Evolutionary conservation across 2,113 vertebrate genomes (phyloP), one percentile per base, ranked within the genome.

Genomic region (Oxygymnocypris stewartii): DNA sequence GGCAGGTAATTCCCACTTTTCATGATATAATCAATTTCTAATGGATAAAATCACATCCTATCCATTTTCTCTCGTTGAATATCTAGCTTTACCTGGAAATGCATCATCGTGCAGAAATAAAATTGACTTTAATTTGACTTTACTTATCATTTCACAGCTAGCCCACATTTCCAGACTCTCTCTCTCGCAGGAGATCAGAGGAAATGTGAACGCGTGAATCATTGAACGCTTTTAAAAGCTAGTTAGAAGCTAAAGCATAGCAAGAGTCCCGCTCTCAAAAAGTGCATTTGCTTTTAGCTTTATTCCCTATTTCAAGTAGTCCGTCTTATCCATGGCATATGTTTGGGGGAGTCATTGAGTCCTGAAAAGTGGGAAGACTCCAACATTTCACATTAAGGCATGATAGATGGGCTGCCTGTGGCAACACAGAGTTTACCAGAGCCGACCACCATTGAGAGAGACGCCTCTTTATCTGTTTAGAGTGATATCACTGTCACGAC

Each of bases 181-280:
- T 42, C 40, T 42, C 40, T 61, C 0, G 79, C 73, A 79, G 84
- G 69, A 86, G 90, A 90, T 84, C 86, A 90, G 75, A 90, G 85
- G 84, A 71, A 71, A 71, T 71, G 35, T 73, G 69, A 84, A 87
- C 88, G 84, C 44, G 76, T 40, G 85, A 89, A 75, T 91, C 85
- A 79, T 88, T 71, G 49, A 79, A 87, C 87, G 71, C 85, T 83
- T 87, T 86, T 87, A 84, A 88, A 85, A 76, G 82, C 69, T 65
- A 75, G 88, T 81, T 89, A 88, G 89, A 91, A 89, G 78, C 79
- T 87, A 78, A 51, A 88, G 89, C 89, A 87, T 90, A 73, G 85
- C 65, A 88, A 82, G 73, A 75, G 85, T 88, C 67, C 63, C 84
- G 90, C 88, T 79, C 13, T 40, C 76, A 42, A 73, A 44, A 59